A percentile compares a stretch with the other conserved stretches of the same genome.
These are phyloP conservation scores for Polyploca ridens DNA, from an alignment of 2,888 invertebrate species.

Conservation along the genomic window DNA sequence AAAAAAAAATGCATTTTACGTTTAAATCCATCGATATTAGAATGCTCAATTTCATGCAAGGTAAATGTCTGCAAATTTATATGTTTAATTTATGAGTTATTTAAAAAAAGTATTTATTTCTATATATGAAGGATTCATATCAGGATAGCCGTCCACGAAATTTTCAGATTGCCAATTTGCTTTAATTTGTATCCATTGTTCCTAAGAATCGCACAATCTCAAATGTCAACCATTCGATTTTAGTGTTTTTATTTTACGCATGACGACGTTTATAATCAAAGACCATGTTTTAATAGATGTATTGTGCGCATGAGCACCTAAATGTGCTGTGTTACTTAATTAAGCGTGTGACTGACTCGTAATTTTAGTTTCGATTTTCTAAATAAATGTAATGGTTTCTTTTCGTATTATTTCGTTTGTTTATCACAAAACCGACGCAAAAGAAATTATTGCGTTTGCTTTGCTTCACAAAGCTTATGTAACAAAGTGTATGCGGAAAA, in stretches of 20 bases:
- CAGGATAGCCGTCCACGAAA: conserved; percentile 7
- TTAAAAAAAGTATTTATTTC: not conserved
- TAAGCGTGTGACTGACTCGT: conserved; percentile 77
- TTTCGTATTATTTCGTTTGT: conserved; percentile 39
- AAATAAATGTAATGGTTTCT: conserved; percentile 62
- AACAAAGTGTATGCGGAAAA: conserved; percentile 27
- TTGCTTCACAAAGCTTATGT: conserved; percentile 59
- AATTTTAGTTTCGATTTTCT: conserved; percentile 62
- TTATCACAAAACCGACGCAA: conserved; percentile 32
- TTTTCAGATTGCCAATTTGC: not conserved
- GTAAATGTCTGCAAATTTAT: not conserved
- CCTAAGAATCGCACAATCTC: conserved; percentile 31
- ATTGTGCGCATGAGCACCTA: conserved; percentile 41
- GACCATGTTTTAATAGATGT: conserved; percentile 32
- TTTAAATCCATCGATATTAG: not conserved
- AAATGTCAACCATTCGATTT: conserved; percentile 13
- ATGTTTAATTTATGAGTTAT: not conserved
- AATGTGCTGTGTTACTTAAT: conserved; percentile 52
- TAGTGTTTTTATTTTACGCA: conserved; percentile 29
- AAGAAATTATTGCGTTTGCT: conserved; percentile 58
- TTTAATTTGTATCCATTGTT: conserved; percentile 20
- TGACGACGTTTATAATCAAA: conserved; percentile 27
- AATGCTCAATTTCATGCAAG: not conserved
- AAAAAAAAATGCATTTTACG: too few species aligned
- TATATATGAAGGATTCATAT: not conserved